phyloP scores from a whole-genome alignment of 2,888 invertebrate species.

The Volucella inanis region DNA sequence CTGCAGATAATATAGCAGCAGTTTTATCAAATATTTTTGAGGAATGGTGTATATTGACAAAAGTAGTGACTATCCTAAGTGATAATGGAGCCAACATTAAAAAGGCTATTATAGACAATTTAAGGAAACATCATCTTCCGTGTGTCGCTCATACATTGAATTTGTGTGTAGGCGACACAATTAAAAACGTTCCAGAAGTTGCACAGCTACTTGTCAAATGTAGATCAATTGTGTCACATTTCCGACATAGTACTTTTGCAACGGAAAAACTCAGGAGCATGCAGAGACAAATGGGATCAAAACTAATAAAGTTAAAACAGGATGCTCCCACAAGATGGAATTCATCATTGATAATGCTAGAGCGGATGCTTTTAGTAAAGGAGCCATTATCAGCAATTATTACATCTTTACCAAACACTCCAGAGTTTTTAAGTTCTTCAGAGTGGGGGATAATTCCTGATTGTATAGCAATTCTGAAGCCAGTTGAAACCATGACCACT shows the following conservation, averaged over 20 bases:
- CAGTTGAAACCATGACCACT: constrained; percentile 15
- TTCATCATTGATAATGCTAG: constrained; percentile 18
- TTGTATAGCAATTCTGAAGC: constrained; percentile 10
- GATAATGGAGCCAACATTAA: constrained; percentile 14
- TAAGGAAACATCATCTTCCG: constrained; percentile 47
- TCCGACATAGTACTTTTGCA: neutral
- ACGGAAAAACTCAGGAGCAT: neutral
- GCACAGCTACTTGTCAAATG: neutral
- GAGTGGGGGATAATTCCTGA: constrained; percentile 9
- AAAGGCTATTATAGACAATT: constrained; percentile 10
- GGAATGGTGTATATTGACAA: constrained; percentile 25
- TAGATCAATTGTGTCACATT: constrained; percentile 15
- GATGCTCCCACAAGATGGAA: constrained; percentile 27
- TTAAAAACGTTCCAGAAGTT: constrained; percentile 10
- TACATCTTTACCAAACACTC: constrained; percentile 11
- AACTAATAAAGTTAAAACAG: constrained; percentile 4
- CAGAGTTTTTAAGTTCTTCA: constrained; percentile 16
- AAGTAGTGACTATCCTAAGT: constrained; percentile 38
- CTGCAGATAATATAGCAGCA: constrained; percentile 31
- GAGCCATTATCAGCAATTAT: constrained; percentile 20
- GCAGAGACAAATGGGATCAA: constrained; percentile 27
- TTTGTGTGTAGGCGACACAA: constrained; percentile 5
- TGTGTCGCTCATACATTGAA: constrained; percentile 33
- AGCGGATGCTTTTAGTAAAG: constrained; percentile 11
- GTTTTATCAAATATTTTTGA: constrained; percentile 36